phyloP scores from a whole-genome alignment of 1,140 invertebrate species.

The Phortica variegata region DNA sequence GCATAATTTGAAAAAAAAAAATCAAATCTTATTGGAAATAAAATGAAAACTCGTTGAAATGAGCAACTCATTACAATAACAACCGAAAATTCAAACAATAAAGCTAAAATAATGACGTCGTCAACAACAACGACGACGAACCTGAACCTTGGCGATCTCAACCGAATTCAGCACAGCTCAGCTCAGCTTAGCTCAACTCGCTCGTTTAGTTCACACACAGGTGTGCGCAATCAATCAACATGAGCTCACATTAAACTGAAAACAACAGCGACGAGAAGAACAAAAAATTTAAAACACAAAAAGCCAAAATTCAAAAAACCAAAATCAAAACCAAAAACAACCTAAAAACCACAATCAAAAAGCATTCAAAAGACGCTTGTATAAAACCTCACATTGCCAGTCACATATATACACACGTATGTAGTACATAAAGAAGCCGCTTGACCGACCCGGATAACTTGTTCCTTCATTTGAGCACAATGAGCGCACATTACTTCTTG shows the following conservation, averaged over 20 bases:
- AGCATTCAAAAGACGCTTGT: slow-evolving; percentile 6
- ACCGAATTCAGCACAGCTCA: not conserved
- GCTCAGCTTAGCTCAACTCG: slow-evolving; percentile 20
- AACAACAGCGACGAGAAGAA: slow-evolving; percentile 49
- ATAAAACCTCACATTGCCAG: slow-evolving; percentile 1
- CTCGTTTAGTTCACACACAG: slow-evolving; percentile 24
- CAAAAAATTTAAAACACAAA: slow-evolving; percentile 4
- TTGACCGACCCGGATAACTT: not conserved
- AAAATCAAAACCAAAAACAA: not conserved
- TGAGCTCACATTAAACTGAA: slow-evolving; percentile 49
- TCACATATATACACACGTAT: too few species aligned
- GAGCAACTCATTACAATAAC: too few species aligned
- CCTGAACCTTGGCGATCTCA: not conserved
- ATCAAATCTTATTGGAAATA: too few species aligned
- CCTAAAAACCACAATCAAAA: not conserved
- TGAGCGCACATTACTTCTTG: not conserved
- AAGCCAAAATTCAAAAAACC: not conserved
- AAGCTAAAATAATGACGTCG: too few species aligned
- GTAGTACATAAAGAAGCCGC: not conserved
- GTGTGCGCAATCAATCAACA: slow-evolving; percentile 53
- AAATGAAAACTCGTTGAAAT: too few species aligned
- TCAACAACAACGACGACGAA: too few species aligned
- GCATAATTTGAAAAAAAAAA: too few species aligned
- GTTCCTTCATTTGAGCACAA: not conserved
- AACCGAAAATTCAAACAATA: too few species aligned